Evolutionary conservation across 2,797 vertebrate species (phyloP), one percentile per base, ranked within the genome.

Genomic region (Pyrrhura leucotis): DNA sequence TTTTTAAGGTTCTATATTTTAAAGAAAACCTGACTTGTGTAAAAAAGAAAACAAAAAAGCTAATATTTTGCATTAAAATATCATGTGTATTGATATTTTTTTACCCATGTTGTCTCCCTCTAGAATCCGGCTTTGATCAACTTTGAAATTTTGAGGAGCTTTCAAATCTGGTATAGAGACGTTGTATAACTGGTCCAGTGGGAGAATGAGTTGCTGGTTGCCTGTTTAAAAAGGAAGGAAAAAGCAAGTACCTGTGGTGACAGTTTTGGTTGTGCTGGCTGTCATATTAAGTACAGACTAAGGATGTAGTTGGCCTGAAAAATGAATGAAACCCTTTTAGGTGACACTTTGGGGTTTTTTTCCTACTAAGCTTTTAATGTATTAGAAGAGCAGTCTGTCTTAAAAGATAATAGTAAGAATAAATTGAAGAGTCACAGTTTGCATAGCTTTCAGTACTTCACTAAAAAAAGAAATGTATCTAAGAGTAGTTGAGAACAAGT

Each of bases 1-100:
- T 97, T 97, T 85, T 94, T 95, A 97, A 96, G 95, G 94, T 97
- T 97, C 96, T 97, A 79, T 97, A 97, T 98, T 97, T 97, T 96
- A 90, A 97, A 97, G 96, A 97, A 96, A 91, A 85, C 77, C 72
- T 97, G 95, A 98, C 95, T 81, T 94, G 87, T 97, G 90, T 98
- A 96, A 96, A 97, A 96, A 94, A 92, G 79, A 94, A 79, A 79
- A 79, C 8, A 72, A 84, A 92, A 95, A 95, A 96, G 91, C 89
- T 95, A 96, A 95, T 97, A 95, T 97, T 97, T 98, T 97, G 71
- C 97, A 97, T 97, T 97, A 96, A 97, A 97, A 96, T 96, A 96
- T 80, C 94, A 96, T 58, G 92, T 98, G 95, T 98, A 93, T 96
- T 96, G 96, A 97, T 97, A 96, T 94, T 91, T 97, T 96, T 97